A percentile compares a stretch with the other conserved stretches of the same genome.
These are phyloP conservation scores for Pristionchus entomophagus DNA, from an alignment of 2,888 invertebrate genomes.

Conservation along the genomic window DNA sequence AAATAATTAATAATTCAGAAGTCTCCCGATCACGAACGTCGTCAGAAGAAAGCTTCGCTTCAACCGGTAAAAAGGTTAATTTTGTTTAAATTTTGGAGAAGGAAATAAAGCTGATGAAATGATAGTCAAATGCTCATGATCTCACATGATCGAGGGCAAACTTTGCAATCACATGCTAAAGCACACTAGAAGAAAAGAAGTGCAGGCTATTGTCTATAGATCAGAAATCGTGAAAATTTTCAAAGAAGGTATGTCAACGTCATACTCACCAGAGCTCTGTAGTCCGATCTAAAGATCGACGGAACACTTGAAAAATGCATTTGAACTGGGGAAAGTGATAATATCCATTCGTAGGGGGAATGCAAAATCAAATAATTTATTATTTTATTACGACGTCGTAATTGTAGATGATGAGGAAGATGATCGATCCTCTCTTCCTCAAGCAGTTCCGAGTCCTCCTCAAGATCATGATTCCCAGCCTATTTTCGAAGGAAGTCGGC, in stretches of 20 bases:
- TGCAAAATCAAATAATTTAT: too few relatives aligned
- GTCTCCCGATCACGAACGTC: background rate
- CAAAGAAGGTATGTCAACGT: too few relatives aligned
- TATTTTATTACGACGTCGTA: too few relatives aligned
- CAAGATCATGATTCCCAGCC: constrained; percentile 71
- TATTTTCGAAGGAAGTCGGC: constrained; percentile 67
- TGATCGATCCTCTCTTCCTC: constrained; percentile 63
- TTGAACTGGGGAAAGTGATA: too few relatives aligned
- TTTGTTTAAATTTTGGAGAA: background rate
- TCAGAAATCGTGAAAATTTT: too few relatives aligned
- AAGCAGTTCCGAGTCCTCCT: constrained; percentile 59
- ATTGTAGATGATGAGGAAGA: constrained; percentile 41
- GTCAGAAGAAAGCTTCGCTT: background rate
- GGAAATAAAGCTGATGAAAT: background rate
- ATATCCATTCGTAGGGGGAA: too few relatives aligned
- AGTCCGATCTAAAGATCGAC: too few relatives aligned
- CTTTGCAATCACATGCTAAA: background rate
- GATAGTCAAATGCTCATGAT: background rate
- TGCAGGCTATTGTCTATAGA: background rate
- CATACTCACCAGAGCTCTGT: too few relatives aligned
- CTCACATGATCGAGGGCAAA: background rate
- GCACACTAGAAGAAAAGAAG: background rate
- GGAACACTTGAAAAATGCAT: too few relatives aligned
- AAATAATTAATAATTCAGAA: background rate
- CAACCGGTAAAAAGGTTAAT: background rate